Base-by-base conservation (phyloP, 2,888 invertebrate species). In the Furcula furcula region DNA sequence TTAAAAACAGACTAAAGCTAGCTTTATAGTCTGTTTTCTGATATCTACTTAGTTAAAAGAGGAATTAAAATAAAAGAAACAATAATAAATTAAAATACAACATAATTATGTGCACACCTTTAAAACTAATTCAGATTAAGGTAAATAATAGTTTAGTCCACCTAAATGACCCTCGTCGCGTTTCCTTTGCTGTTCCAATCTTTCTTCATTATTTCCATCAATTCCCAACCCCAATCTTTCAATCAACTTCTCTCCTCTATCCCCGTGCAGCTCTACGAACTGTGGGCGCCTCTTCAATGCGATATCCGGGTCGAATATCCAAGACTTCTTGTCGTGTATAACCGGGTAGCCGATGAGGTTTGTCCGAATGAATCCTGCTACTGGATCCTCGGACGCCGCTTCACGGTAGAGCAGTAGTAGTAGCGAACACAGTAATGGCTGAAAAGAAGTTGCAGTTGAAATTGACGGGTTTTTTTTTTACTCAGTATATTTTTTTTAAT, bases 221-320 rank as follows among this genome's bases (percentile, higher is more conserved):
- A 84, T 71, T 0, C 93, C 93, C 35, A 92, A 72, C 0, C 93
- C 94, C 4, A 93, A 57, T 45, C 92, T 84, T 56, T 92, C 92
- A 4, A 94, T 93, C 6, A 93, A 78, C 36, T 88, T 89, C 40
- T 91, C 91, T 1, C 92, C 93, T 43, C 90, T 89, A 39, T 84
- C 82, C 0, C 94, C 94, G 58, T 94, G 91, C 1, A 91, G 55
- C 40, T 86, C 89, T 42, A 91, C 90, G 59, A 92, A 94, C 40
- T 90, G 89, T 31, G 76, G 88, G 26, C 92, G 83, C 34, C 93
- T 85, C 43, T 91, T 85, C 40, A 86, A 61, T 1, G 92, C 90
- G 0, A 91, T 83, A 9, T 93, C 91, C 1, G 94, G 93, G 66
- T 94, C 92, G 46, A 94, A 92, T 14, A 90, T 70, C 91, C 92